phyloP scores from a whole-genome alignment of 2,888 invertebrate species.

The Papilio elwesi region DNA sequence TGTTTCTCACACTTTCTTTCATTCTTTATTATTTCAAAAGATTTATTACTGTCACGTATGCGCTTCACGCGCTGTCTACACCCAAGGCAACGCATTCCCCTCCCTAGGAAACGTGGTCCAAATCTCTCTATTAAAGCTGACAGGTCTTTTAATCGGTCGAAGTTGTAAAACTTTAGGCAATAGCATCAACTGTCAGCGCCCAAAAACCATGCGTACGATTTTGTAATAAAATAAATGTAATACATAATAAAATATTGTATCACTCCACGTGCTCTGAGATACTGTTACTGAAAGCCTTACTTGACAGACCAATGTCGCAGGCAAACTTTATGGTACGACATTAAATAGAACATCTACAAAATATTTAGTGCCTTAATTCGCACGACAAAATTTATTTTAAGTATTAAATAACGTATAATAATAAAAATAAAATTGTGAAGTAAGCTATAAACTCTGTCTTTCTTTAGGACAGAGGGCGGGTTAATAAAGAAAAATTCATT shows the following conservation, averaged over 20 bases:
- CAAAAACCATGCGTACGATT: too few relatives aligned
- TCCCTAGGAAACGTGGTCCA: background rate
- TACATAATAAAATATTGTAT: background rate
- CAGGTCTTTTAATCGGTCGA: background rate
- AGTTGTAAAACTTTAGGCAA: background rate
- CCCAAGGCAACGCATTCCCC: background rate
- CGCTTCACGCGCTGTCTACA: background rate
- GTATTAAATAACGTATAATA: too few relatives aligned
- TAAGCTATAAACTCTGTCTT: too few relatives aligned
- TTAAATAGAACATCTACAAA: background rate
- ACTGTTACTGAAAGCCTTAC: constrained; percentile 6
- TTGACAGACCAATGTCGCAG: background rate
- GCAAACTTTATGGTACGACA: background rate
- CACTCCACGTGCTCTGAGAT: background rate
- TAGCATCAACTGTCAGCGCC: too few relatives aligned
- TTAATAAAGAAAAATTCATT: background rate
- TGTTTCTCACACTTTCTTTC: background rate
- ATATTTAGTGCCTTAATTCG: background rate
- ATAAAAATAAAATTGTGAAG: too few relatives aligned
- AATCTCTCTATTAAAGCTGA: background rate
- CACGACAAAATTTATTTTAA: background rate
- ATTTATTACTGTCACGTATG: background rate
- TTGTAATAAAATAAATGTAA: too few relatives aligned
- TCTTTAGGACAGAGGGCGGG: too few relatives aligned
- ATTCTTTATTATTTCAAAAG: background rate